Percentiles rank a stretch among this genome's conserved stretches.
Evolutionary conservation across 1,140 invertebrate genomes (phyloP).

Genomic region (Anastrepha obliqua): DNA sequence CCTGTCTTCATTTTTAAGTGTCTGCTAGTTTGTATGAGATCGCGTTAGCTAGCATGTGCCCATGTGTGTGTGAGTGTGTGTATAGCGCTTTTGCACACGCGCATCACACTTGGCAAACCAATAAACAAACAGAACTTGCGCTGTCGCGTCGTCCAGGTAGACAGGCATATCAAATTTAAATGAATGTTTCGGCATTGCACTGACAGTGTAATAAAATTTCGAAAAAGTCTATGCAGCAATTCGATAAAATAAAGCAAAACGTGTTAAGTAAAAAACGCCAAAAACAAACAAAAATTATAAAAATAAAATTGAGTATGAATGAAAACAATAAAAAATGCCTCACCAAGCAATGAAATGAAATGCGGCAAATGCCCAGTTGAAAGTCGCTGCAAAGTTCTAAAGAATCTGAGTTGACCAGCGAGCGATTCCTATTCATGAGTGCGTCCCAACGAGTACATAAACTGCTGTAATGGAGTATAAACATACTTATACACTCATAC

Average conservation of each 20-base stretch:
- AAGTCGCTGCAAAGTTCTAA: too few species aligned
- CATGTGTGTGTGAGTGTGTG: background rate
- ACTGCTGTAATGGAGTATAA: too few species aligned
- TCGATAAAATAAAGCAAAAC: constrained; percentile 40
- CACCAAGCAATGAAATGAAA: background rate
- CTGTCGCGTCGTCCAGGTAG: constrained; percentile 59
- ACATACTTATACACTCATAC: too few species aligned
- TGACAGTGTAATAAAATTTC: constrained; percentile 54
- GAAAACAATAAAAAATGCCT: background rate
- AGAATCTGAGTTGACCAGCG: too few species aligned
- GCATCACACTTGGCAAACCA: constrained; percentile 26
- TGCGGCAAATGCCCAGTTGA: too few species aligned
- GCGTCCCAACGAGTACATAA: too few species aligned
- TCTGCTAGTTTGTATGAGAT: constrained; percentile 38
- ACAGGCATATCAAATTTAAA: constrained; percentile 61
- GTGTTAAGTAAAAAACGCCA: background rate
- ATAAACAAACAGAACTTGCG: constrained; percentile 48
- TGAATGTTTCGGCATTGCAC: constrained; percentile 57
- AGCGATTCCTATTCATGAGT: too few species aligned
- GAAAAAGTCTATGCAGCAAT: constrained; percentile 49
- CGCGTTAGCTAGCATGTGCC: background rate
- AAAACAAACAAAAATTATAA: background rate
- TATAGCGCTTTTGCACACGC: constrained; percentile 3
- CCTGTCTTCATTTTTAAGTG: constrained; percentile 31
- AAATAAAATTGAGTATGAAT: too few species aligned